Evolutionary conservation across 2,888 invertebrate genomes (phyloP).

Genomic region (Gastrophysa polygoni): DNA sequence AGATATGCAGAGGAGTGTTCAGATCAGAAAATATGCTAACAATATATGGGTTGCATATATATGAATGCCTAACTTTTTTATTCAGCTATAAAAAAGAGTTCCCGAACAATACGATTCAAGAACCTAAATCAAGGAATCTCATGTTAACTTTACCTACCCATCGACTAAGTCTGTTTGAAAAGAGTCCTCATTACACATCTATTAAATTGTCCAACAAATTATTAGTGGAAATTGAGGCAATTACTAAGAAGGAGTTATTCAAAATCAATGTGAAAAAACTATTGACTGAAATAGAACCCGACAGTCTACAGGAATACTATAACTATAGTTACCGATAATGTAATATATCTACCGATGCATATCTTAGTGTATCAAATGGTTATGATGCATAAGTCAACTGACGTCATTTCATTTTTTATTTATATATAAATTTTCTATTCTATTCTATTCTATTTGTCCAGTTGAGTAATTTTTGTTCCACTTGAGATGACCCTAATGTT

Average conservation of each 20-base stretch:
- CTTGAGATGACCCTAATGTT: too few relatives aligned
- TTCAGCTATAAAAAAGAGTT: background rate
- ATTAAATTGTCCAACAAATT: too few relatives aligned
- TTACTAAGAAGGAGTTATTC: background rate
- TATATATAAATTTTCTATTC: background rate
- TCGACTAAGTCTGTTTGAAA: too few relatives aligned
- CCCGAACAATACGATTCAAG: background rate
- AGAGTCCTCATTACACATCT: too few relatives aligned
- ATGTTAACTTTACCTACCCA: too few relatives aligned
- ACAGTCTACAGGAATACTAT: background rate
- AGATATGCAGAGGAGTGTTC: background rate
- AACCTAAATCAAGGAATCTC: background rate
- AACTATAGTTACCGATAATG: background rate
- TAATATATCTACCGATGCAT: too few relatives aligned
- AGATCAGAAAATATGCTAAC: background rate
- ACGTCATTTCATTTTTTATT: background rate
- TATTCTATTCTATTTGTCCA: too few relatives aligned
- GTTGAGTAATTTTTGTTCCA: too few relatives aligned
- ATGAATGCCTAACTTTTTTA: background rate
- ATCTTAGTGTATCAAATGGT: background rate
- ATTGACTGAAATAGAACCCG: background rate
- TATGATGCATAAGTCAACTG: background rate
- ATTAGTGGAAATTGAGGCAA: background rate
- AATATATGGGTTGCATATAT: slow-evolving; percentile 2
- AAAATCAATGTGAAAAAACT: too few relatives aligned